A percentile compares a stretch with the other conserved stretches of the same genome.
Evolutionary conservation across 2,113 vertebrate genomes (phyloP).

Genomic region (Sula dactylatra): DNA sequence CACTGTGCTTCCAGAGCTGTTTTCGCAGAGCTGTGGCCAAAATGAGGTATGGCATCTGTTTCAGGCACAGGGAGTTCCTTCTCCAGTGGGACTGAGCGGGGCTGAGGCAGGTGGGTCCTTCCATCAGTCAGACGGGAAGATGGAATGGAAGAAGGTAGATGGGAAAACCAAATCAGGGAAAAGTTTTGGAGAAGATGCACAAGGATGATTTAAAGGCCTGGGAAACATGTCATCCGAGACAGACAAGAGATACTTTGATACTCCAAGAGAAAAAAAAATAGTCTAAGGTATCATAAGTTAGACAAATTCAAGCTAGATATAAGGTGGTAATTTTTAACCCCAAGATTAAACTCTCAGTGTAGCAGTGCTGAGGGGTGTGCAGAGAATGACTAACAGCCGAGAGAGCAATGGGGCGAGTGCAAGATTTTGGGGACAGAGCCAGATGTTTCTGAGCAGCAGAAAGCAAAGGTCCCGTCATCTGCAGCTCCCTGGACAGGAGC

Average conservation of each 20-base stretch:
- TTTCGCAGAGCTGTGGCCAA: neutral
- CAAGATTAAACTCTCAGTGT: neutral
- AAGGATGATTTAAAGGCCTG: neutral
- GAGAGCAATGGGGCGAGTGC: neutral
- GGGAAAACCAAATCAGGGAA: too few relatives aligned
- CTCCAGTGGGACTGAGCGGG: neutral
- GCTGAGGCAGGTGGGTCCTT: neutral
- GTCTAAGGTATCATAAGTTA: rapidly evolving
- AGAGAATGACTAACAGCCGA: neutral
- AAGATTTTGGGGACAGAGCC: neutral
- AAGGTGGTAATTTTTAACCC: neutral
- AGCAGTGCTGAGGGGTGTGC: neutral
- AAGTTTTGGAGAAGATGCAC: neutral
- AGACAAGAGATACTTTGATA: neutral
- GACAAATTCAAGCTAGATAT: neutral
- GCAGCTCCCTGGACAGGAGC: neutral
- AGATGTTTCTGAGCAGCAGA: neutral
- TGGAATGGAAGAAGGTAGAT: too few relatives aligned
- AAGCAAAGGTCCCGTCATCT: neutral
- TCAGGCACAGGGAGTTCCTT: neutral
- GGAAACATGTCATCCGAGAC: neutral
- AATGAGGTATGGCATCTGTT: neutral
- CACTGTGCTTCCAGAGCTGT: neutral
- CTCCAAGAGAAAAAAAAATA: neutral
- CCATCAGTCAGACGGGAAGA: too few relatives aligned